Evolutionary conservation across 2,797 vertebrate species (phyloP), one percentile per base, ranked within the genome.

Genomic region (Acestrorhynchus altus): DNA sequence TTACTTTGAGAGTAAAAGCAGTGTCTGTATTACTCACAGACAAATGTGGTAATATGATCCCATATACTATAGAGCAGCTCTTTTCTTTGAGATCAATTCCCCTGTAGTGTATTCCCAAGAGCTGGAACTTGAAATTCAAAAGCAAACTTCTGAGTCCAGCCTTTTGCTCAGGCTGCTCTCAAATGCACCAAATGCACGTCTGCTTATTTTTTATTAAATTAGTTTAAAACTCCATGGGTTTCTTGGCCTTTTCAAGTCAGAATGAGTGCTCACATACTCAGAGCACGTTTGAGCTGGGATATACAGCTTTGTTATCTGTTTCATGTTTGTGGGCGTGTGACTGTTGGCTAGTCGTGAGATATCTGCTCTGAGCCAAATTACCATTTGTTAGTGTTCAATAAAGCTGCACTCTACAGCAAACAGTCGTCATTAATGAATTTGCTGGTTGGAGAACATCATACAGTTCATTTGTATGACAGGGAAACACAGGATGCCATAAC

Each of bases 311-410:
- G 65, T 64, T 72, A 18, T 51, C 44, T 71, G 4, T 79, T 84
- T 76, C 4, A 54, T 51, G 77, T 81, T 75, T 82, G 72, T 74
- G 75, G 68, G 22, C 4, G 63, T 72, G 72, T 75, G 76, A 49
- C 44, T 72, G 35, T 47, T 6, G 16, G 51, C 16, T 46, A 22
- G 56, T 56, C 42, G 22, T 63, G 20, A 51, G 51, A 57, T 66
- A 35, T 54, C 60, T 77, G 13, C 70, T 47, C 15, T 7, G 4
- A 15, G 15, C 24, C 47, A 56, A 54, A 22, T 66, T 73, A 76
- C 69, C 39, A 18, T 46, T 20, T 63, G 22, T 72, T 77, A 64
- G 64, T 74, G 57, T 72, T 75, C 60, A 65, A 28, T 51, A 60
- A 74, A 56, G 26, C 16, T 16, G 24, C 47, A 39, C 18, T 74